Conservation (phyloP, 2,888 invertebrate genomes). For the Altica lythri region DNA sequence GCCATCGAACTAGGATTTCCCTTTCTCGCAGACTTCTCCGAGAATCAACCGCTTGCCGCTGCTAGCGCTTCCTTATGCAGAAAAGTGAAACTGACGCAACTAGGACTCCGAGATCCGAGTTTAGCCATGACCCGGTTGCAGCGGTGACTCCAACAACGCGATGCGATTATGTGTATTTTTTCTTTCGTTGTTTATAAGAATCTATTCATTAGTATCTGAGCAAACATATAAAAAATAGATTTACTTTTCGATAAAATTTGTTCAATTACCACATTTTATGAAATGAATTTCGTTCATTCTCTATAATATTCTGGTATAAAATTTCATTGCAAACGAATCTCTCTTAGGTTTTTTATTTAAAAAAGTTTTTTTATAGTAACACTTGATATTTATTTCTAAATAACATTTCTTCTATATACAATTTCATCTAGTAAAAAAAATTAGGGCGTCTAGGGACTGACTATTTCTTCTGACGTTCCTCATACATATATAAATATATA, state of each 20-base stretch:
- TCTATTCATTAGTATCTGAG: conserved; percentile 9
- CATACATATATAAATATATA: too few relatives aligned
- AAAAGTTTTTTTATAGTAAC: too few relatives aligned
- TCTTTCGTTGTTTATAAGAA: conserved; percentile 8
- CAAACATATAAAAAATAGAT: neutral
- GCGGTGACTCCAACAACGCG: conserved; percentile 11
- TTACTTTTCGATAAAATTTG: too few relatives aligned
- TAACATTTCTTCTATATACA: too few relatives aligned
- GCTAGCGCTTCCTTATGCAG: conserved; percentile 41
- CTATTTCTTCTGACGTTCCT: too few relatives aligned
- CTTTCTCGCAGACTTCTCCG: conserved; percentile 42
- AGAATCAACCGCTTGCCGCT: conserved; percentile 30
- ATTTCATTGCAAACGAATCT: too few relatives aligned
- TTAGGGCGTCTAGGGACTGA: too few relatives aligned
- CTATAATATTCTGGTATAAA: too few relatives aligned
- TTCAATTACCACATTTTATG: neutral
- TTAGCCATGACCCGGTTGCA: conserved; percentile 49
- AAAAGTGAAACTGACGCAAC: conserved; percentile 41
- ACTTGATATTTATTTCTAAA: too few relatives aligned
- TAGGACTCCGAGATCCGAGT: conserved; percentile 35
- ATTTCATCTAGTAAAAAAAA: too few relatives aligned
- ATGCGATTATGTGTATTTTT: conserved; percentile 10
- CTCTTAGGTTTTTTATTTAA: too few relatives aligned
- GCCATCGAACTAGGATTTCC: conserved; percentile 47
- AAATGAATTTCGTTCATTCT: too few relatives aligned